These are phyloP conservation scores for Petrosia ficiformis DNA, from an alignment of 37 sponge, comb jelly and placozoan species.

Conservation along the genomic window DNA sequence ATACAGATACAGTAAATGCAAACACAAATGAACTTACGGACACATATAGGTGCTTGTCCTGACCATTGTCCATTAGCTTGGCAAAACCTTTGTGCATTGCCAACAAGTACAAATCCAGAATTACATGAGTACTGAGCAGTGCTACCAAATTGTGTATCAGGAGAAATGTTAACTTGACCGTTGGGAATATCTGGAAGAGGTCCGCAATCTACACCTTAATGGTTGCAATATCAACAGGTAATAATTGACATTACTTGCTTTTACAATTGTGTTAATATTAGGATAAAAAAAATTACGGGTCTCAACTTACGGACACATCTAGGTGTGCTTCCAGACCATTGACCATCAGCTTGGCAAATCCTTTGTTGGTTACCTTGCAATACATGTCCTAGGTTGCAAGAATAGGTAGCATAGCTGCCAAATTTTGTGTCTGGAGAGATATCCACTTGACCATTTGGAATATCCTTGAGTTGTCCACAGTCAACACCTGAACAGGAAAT, in stretches of 20 bases:
- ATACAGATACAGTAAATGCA: no score
- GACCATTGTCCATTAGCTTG: constrained; percentile 43
- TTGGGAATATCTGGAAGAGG: constrained; percentile 12
- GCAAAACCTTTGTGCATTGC: constrained; percentile 15
- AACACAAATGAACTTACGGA: constrained; percentile 21
- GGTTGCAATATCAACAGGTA: no score
- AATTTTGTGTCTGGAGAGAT: constrained; percentile 3
- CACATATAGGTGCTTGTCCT: constrained; percentile 32
- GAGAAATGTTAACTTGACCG: constrained; percentile 4
- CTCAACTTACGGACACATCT: constrained; percentile 23
- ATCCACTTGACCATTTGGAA: constrained; percentile 10
- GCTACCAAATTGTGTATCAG: constrained; percentile 12
- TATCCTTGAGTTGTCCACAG: no score
- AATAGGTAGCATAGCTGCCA: constrained; percentile 31
- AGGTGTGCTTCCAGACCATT: constrained; percentile 46
- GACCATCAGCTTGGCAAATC: constrained; percentile 30
- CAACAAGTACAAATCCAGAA: constrained; percentile 17
- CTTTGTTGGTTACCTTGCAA: constrained; percentile 17
- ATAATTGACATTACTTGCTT: no score
- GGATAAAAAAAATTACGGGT: no score
- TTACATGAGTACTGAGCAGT: constrained; percentile 38
- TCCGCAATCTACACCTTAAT: constrained; percentile 67
- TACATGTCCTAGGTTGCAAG: constrained; percentile 19
- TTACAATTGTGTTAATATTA: no score
- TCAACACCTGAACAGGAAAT: no score